Base-by-base conservation (phyloP, 2,797 vertebrate genomes). In the Manis javanica region DNA sequence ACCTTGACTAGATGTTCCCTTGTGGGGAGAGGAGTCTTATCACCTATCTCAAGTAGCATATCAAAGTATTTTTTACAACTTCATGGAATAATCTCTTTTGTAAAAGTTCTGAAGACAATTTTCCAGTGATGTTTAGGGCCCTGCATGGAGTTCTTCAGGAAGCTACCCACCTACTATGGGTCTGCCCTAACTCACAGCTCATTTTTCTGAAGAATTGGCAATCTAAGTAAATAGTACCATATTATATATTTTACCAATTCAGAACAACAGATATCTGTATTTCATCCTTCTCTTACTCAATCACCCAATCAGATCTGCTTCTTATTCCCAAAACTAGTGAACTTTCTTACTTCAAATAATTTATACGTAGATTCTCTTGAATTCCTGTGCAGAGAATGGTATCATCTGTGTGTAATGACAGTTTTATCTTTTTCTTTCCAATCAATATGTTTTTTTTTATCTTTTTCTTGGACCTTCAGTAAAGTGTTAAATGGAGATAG, bases 401-500 rank as follows among this genome's bases (percentile, higher is more conserved):
- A 46, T 29, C n/a, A 84, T 77, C 49, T 87, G 7, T 72, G n/a
- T 4, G 16, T 37, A 72, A 71, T 63, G 31, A 42, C 1, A 10
- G 13, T 84, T 90, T 29, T 68, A 1, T 79, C 92, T 90, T 49
- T 84, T 71, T 82, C 39, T 34, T 87, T 57, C 42, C 1, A 69
- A 5, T 13, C 8, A 42, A 2, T 11, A 12, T 64, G 46, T 6
- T 13, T 84, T 13, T 84, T 72, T 61, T 57, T 29, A 42, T 59
- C 34, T 82, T 89, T 74, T 85, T 21, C 34, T 75, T 71, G 24
- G 39, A 26, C 55, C 16, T 71, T 31, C 21, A 57, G 59, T 84
- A 85, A 90, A 85, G 51, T 85, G n/a, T 63, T 74, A 85, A 86
- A 42, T 72, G 82, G 31, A 88, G 92, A 75, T 37, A 92, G 53